Conservation (phyloP, 2,888 invertebrate genomes). For the Eilema griseolum region DNA sequence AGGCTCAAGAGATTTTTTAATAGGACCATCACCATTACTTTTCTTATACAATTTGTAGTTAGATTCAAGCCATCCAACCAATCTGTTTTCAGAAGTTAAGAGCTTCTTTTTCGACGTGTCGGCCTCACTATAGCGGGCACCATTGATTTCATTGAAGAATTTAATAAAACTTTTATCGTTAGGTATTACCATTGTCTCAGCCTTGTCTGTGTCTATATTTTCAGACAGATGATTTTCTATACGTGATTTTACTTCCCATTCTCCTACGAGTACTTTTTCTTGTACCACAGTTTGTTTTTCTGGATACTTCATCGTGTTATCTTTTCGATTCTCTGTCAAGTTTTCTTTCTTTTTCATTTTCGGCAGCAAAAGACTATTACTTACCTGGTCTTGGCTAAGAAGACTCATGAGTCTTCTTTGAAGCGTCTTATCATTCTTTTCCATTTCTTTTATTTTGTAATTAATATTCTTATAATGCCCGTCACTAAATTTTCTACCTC, state of each 20-base stretch:
- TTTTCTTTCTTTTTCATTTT: neutral
- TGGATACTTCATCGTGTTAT: neutral
- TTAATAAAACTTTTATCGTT: slow-evolving; percentile 10
- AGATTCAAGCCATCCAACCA: slow-evolving; percentile 73
- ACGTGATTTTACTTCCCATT: neutral
- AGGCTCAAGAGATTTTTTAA: slow-evolving; percentile 63
- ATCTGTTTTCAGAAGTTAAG: slow-evolving; percentile 55
- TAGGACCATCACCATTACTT: slow-evolving; percentile 56
- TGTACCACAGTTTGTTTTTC: neutral
- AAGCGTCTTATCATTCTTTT: slow-evolving; percentile 69
- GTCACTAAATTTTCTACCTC: slow-evolving; percentile 65
- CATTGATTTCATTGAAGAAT: slow-evolving; percentile 14
- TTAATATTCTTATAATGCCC: slow-evolving; percentile 68
- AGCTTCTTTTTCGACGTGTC: slow-evolving; percentile 26
- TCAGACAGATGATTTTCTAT: neutral
- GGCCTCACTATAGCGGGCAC: neutral
- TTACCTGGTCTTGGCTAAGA: slow-evolving; percentile 22
- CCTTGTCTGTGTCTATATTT: neutral
- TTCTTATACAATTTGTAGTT: slow-evolving; percentile 74
- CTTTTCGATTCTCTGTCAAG: neutral
- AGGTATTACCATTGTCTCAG: neutral
- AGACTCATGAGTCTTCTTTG: slow-evolving; percentile 58
- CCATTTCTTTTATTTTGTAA: slow-evolving; percentile 71
- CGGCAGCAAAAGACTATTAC: neutral
- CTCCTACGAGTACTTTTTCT: neutral